These are phyloP conservation scores for Lathamus discolor DNA, from an alignment of 2,113 vertebrate genomes.

Conservation along the genomic window DNA sequence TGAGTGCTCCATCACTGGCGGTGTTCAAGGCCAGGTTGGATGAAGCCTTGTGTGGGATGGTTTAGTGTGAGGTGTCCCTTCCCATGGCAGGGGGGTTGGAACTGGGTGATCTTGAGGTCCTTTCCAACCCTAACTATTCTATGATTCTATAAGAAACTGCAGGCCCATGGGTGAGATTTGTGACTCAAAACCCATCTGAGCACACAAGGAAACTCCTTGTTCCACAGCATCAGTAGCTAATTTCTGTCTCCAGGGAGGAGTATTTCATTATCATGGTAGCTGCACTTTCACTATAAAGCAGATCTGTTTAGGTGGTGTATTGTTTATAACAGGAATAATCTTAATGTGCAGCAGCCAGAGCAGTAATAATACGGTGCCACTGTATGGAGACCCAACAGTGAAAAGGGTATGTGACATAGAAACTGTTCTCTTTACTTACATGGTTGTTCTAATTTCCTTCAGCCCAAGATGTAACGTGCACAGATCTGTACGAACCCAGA, in stretches of 20 bases:
- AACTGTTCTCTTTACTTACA: neutral
- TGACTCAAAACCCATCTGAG: accelerated
- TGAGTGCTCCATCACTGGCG: no score
- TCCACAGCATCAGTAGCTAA: neutral
- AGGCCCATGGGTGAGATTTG: neutral
- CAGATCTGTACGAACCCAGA: neutral
- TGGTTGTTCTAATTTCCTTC: neutral
- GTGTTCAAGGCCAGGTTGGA: no score
- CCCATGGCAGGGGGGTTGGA: no score
- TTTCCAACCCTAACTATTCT: no score
- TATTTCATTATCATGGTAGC: neutral
- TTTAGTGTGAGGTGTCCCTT: no score
- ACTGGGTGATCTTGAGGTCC: no score
- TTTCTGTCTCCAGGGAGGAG: neutral
- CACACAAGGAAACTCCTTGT: neutral
- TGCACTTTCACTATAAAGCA: neutral
- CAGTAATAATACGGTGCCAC: neutral
- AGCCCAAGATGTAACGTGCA: accelerated
- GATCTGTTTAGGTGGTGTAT: neutral
- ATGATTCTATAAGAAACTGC: neutral
- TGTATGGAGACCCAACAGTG: neutral
- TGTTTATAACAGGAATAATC: neutral
- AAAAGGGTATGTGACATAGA: neutral
- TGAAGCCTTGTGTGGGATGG: no score
- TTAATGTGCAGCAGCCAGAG: neutral